phyloP scores from a whole-genome alignment of 1,140 invertebrate species.

The Brachionus paranguensis region DNA sequence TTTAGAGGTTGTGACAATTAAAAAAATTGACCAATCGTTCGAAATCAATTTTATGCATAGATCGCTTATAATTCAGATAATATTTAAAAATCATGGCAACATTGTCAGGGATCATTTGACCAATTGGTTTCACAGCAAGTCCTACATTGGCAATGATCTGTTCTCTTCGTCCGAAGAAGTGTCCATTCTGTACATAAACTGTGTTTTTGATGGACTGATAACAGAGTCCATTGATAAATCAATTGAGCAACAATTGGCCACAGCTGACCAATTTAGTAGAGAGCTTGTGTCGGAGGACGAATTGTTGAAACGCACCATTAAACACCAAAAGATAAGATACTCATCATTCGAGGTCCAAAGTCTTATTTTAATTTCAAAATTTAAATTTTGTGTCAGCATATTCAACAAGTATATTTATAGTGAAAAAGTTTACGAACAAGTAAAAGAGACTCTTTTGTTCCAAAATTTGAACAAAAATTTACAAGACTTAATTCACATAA shows the following conservation, averaged over 20 bases:
- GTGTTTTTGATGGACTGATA: not conserved
- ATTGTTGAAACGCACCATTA: not conserved
- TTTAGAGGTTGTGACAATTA: not conserved
- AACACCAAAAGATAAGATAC: not conserved
- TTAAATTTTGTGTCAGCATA: conserved; percentile 4
- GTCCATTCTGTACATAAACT: not conserved
- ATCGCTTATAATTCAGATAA: not conserved
- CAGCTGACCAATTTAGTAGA: not conserved
- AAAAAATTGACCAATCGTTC: not conserved
- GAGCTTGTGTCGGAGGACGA: not conserved
- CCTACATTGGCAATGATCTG: not conserved
- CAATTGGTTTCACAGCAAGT: not conserved
- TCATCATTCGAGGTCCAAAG: not conserved
- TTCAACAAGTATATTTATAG: not conserved
- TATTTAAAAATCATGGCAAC: not conserved
- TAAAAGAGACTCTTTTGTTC: not conserved
- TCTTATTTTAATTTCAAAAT: not conserved
- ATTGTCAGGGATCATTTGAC: not conserved
- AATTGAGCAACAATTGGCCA: not conserved
- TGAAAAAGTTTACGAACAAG: not conserved
- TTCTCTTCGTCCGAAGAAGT: not conserved
- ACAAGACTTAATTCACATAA: not conserved
- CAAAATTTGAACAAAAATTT: not conserved
- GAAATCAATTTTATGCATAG: not conserved
- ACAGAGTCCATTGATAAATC: not conserved